Base-by-base conservation (phyloP, 2,797 vertebrate species). In the Myotis pilosus region DNA sequence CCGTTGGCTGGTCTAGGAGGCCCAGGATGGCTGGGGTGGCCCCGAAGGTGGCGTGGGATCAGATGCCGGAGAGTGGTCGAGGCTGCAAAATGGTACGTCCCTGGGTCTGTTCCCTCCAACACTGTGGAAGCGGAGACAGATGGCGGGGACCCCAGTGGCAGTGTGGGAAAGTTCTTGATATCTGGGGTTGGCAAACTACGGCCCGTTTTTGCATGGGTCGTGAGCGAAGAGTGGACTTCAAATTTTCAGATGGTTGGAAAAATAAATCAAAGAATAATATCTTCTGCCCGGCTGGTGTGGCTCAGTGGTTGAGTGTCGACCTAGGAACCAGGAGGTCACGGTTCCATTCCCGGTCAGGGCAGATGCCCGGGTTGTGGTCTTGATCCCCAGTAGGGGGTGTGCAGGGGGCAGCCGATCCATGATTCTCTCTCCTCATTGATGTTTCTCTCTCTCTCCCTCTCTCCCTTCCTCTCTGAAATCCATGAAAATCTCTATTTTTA, bases 161-260 rank as follows among this genome's bases (percentile, higher is more conserved):
- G 25, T 6, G 11, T 28, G 25, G 11, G 25, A 28, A 20, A 28
- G 57, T 13, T 12, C n/a, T 81, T 69, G 28, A 20, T 71, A 57
- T 79, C 75, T 80, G 68, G 28, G 16, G 22, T 38, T 74, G 55
- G 38, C 44, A 89, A 87, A 89, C 55, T 12, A n/a, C 3, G 28
- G 16, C 20, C 76, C 75, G 33, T 20, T 76, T 91, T 53, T 20
- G 6, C 55, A 25, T 16, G 55, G 72, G 28, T 22, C 1, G 0
- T 23, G 68, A 79, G 60, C 33, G 69, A 79, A 74, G n/a, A 89
- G 80, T 53, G 62, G 69, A 87, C 89, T 93, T 89, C 49, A 74
- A 28, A 41, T 41, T 69, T 76, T 91, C 76, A 75, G 68, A 74
- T 33, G 13, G 47, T 38, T 57, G 41, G 8, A 41, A 41, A 60